These are phyloP conservation scores for Axea sp. DNA, from an alignment of 2,888 invertebrate species.

Conservation along the genomic window DNA sequence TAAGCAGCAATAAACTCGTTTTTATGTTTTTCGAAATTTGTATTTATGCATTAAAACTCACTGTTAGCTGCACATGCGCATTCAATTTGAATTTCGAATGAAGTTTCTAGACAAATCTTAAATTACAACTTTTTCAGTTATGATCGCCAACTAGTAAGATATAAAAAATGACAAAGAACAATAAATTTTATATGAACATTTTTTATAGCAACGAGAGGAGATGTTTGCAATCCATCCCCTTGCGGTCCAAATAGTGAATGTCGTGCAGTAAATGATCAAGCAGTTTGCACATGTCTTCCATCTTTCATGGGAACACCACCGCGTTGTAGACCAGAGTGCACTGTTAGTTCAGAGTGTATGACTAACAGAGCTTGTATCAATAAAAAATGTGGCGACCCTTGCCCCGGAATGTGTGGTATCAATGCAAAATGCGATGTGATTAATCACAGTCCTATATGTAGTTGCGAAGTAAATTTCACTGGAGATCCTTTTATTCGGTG, in stretches of 20 bases:
- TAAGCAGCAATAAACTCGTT: too few relatives aligned
- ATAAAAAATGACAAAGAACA: too few relatives aligned
- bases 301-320: slow-evolving; percentile 84
- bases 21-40: too few relatives aligned
- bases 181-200: slow-evolving; percentile 4
- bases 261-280: slow-evolving; percentile 83
- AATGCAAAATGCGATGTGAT: slow-evolving; percentile 83
- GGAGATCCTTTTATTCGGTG: slow-evolving; percentile 86
- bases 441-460: slow-evolving; percentile 85
- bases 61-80: too few relatives aligned
- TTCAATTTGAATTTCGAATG: too few relatives aligned
- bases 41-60: too few relatives aligned
- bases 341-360: slow-evolving; percentile 83
- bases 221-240: slow-evolving; percentile 81
- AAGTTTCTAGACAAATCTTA: too few relatives aligned
- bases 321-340: slow-evolving; percentile 85
- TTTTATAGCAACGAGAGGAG: slow-evolving; percentile 58
- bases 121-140: too few relatives aligned
- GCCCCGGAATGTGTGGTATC: slow-evolving; percentile 89
- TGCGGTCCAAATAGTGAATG: slow-evolving; percentile 84
- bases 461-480: slow-evolving; percentile 80
- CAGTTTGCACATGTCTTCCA: slow-evolving; percentile 84
- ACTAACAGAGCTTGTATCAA: slow-evolving; percentile 83
- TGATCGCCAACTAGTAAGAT: too few relatives aligned
- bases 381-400: slow-evolving; percentile 88